Evolutionary conservation across 2,797 vertebrate genomes (phyloP), one percentile per base, ranked within the genome.

Genomic region (Heteromormyrus szaboi): DNA sequence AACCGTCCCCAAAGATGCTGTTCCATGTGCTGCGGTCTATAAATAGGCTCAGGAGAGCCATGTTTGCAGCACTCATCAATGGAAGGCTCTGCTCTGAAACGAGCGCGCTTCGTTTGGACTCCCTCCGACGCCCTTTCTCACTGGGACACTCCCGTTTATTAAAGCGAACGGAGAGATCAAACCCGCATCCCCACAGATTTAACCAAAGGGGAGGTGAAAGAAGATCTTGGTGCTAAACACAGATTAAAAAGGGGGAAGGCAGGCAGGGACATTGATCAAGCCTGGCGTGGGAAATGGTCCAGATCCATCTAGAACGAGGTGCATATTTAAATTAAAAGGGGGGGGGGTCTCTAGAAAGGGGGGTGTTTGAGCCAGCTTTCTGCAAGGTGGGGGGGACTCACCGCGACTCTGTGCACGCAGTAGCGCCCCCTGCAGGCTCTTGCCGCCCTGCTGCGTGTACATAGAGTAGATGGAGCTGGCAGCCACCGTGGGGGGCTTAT

Each of bases 391-490:
- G 83, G 50, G 41, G 11, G 72, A 2, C 97, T 97, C 93, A 99
- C 98, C 95, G 0, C 98, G 79, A 46, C 79, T 46, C 44, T 83
- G 79, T 8, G 98, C 90, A 90, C 97, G 96, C 0, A 92, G 96
- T 90, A 98, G 90, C 0, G 96, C 93, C 0, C 96, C 96, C 90
- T 97, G 98, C 83, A 97, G 96, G 91, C 95, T 95, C 89, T 98
- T 98, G 0, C 95, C 96, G 0, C 79, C 79, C 41, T 83, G 79
- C 90, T 99, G 96, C 0, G 98, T 99, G 90, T 99, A 99, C 98
- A 99, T 99, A 91, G 97, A 97, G 90, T 99, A 99, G 92, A 99
- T 99, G 46, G 98, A 99, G 93, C 97, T 99, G 83, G 97, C 93
- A 0, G 97, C 97, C 91, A 97, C 93, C 0, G 96, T 98, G 91